Percentiles rank a stretch among this genome's conserved stretches.
Conservation (phyloP, 2,888 invertebrate species). For the Cheilosia pagana region DNA sequence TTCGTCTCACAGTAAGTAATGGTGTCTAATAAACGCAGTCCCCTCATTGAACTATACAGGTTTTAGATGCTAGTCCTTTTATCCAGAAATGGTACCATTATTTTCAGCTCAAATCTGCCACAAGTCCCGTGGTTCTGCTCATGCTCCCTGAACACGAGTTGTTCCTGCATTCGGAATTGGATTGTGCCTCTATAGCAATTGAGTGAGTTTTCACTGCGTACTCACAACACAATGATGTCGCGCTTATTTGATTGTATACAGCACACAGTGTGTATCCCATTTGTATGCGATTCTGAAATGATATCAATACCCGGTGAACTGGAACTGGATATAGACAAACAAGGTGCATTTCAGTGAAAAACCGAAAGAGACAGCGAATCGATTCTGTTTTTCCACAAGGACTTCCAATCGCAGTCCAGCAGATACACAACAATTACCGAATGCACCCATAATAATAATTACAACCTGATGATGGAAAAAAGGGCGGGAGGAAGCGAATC, state of each 20-base stretch:
- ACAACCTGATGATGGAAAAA: constrained; percentile 38
- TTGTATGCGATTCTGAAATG: not conserved
- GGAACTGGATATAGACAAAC: constrained; percentile 11
- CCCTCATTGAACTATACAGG: no score
- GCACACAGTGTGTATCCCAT: not conserved
- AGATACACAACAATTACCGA: constrained; percentile 62
- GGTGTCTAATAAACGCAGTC: no score
- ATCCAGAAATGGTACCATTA: no score
- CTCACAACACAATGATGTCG: not conserved
- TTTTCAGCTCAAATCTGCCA: no score
- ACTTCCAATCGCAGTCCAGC: constrained; percentile 44
- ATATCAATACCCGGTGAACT: constrained; percentile 33
- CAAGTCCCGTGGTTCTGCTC: no score
- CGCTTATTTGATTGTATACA: not conserved
- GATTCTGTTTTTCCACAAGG: constrained; percentile 40
- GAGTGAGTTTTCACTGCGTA: no score
- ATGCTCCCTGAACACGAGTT: no score
- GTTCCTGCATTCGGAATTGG: no score
- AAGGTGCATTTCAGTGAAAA: constrained; percentile 28
- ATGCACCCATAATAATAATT: constrained; percentile 68
- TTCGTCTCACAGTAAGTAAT: no score
- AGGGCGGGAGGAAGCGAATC: constrained; percentile 59
- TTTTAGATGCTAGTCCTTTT: no score
- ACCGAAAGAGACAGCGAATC: constrained; percentile 39
- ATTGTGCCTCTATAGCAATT: no score